phyloP scores from a whole-genome alignment of 1,140 invertebrate species.

The Nomia melanderi region DNA sequence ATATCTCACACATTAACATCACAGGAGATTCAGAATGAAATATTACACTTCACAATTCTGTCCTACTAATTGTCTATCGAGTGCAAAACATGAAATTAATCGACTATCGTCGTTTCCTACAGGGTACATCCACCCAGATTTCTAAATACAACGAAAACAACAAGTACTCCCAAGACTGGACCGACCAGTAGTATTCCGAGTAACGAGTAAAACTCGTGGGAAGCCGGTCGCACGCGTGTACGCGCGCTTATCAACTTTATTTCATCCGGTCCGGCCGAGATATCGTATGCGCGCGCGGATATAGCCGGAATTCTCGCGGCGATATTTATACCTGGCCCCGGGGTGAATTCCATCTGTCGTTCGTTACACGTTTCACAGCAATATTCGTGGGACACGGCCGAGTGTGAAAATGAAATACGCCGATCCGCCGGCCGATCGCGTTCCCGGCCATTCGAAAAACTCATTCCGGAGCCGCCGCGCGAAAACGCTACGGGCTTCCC shows the following conservation, averaged over 20 bases:
- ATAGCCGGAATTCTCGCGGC: constrained; percentile 2
- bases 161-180: too few species aligned
- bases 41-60: too few species aligned
- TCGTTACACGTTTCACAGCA: not conserved
- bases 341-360: constrained; percentile 18
- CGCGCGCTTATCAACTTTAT: constrained; percentile 10
- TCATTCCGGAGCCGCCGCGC: too few species aligned
- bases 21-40: too few species aligned
- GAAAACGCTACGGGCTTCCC: too few species aligned
- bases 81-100: too few species aligned
- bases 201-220: constrained; percentile 27
- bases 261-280: not conserved
- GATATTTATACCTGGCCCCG: not conserved
- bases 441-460: not conserved
- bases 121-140: too few species aligned
- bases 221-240: not conserved
- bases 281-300: not conserved
- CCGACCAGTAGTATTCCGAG: too few species aligned
- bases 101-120: too few species aligned
- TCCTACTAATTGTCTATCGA: too few species aligned
- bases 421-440: not conserved
- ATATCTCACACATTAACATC: too few species aligned
- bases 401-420: not conserved
- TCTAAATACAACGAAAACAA: too few species aligned
- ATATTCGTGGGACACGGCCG: not conserved